Percentiles rank a stretch among this genome's conserved stretches.
These are phyloP conservation scores for Clarias pachynema DNA, from an alignment of 2,797 vertebrate species.

Conservation along the genomic window DNA sequence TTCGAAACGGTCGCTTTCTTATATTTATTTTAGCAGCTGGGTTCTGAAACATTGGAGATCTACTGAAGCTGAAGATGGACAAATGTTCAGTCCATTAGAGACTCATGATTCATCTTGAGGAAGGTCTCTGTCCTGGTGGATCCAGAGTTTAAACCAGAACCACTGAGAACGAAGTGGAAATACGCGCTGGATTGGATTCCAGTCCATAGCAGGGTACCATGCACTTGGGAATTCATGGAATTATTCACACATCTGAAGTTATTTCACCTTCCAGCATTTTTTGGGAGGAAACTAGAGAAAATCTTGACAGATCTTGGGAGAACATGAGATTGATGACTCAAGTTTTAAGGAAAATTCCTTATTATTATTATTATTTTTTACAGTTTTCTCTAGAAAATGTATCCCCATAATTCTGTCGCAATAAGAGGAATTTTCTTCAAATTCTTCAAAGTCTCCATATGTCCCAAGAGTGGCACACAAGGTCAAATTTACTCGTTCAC, in stretches of 20 bases:
- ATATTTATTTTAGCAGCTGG: not conserved
- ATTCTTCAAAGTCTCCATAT: not conserved
- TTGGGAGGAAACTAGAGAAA: not conserved
- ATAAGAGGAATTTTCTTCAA: not conserved
- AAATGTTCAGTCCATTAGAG: not conserved
- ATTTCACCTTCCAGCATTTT: not conserved
- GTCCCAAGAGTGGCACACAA: not conserved
- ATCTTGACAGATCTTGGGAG: not conserved
- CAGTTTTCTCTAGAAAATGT: not conserved
- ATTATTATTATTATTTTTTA: not conserved
- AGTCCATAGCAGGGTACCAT: not conserved
- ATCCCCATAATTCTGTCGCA: not conserved
- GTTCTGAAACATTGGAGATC: not conserved
- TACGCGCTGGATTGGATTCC: not conserved
- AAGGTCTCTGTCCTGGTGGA: not conserved
- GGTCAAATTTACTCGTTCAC: slow-evolving; percentile 20
- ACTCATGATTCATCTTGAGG: not conserved
- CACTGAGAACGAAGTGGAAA: not conserved
- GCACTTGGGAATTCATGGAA: not conserved
- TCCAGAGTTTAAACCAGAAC: not conserved
- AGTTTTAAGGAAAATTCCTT: not conserved
- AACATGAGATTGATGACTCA: not conserved
- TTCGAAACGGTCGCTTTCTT: not conserved
- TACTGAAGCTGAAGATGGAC: not conserved
- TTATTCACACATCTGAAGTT: not conserved